Conservation (phyloP, 1,140 invertebrate genomes). For the Aphidius gifuensis region DNA sequence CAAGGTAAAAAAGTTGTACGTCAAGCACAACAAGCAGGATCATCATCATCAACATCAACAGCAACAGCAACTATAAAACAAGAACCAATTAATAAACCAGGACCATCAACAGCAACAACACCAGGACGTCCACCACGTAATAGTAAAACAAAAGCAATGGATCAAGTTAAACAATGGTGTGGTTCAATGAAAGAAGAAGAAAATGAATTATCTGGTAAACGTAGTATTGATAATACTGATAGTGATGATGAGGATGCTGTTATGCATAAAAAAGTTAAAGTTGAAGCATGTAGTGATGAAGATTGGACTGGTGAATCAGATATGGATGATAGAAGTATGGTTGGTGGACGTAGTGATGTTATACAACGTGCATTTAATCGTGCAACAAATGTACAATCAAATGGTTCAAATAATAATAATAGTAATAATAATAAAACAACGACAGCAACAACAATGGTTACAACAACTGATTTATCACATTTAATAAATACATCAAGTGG, state of each 20-base stretch:
- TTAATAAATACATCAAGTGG: slow-evolving; percentile 24
- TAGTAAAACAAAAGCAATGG: slow-evolving; percentile 76
- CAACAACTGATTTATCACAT: too few species aligned
- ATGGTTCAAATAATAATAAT: slow-evolving; percentile 42
- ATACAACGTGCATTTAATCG: slow-evolving; percentile 51
- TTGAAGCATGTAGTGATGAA: slow-evolving; percentile 53
- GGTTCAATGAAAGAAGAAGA: slow-evolving; percentile 65
- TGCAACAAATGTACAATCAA: slow-evolving; percentile 45
- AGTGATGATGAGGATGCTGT: slow-evolving; percentile 55
- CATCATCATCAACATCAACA: slow-evolving; percentile 41
- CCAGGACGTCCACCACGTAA: slow-evolving; percentile 65
- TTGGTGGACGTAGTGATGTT: slow-evolving; percentile 44
- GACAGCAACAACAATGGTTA: slow-evolving; percentile 13
- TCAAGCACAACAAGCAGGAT: not conserved
- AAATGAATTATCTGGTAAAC: slow-evolving; percentile 48
- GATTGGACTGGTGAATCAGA: slow-evolving; percentile 53
- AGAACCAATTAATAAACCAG: slow-evolving; percentile 42
- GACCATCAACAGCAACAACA: slow-evolving; percentile 47
- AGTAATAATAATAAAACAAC: slow-evolving; percentile 36
- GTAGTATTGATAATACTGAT: slow-evolving; percentile 46
- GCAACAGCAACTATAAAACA: slow-evolving; percentile 43
- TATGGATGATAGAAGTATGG: slow-evolving; percentile 41
- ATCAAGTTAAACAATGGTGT: slow-evolving; percentile 82
- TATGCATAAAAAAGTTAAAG: slow-evolving; percentile 56
- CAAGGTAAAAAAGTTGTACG: slow-evolving; percentile 20